Percentiles rank a stretch among this genome's conserved stretches.
phyloP scores from a whole-genome alignment of 37 sponge, comb jelly and placozoan genomes.

The Ianthella basta region DNA sequence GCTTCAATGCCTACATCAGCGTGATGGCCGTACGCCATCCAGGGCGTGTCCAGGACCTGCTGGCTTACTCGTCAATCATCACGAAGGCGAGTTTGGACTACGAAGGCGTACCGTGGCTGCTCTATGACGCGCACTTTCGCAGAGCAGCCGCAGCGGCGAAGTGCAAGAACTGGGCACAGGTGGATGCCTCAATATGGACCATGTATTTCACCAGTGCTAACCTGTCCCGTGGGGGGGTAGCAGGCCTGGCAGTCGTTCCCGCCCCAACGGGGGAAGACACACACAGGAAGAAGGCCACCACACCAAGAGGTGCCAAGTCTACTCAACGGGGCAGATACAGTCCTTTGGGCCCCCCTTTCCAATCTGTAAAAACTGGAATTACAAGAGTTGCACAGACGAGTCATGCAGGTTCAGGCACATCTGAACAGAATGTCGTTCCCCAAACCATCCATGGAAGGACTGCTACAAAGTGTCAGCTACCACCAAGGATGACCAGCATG shows the following conservation, averaged over 20 bases:
- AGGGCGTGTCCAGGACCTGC: background rate
- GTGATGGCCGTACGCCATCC: background rate
- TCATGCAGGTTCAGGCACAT: too few species aligned
- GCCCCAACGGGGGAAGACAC: too few species aligned
- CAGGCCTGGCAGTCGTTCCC: too few species aligned
- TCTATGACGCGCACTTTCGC: background rate
- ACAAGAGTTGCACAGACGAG: too few species aligned
- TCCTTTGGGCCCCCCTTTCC: background rate
- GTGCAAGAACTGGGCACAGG: background rate
- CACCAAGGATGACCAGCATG: too few species aligned
- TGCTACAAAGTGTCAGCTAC: too few species aligned
- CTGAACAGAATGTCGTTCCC: too few species aligned
- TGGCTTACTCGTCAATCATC: conserved; percentile 6
- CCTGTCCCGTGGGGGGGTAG: too few species aligned
- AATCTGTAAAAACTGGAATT: too few species aligned
- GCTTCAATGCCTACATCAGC: background rate
- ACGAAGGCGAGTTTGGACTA: background rate
- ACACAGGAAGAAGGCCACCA: too few species aligned
- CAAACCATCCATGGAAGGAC: too few species aligned
- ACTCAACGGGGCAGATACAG: background rate
- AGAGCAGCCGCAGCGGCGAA: background rate
- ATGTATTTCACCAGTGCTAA: background rate
- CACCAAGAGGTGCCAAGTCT: background rate
- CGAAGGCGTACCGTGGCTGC: background rate
- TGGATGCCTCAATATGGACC: background rate